Conservation (phyloP, 2,797 vertebrate genomes). For the Callimico goeldii region DNA sequence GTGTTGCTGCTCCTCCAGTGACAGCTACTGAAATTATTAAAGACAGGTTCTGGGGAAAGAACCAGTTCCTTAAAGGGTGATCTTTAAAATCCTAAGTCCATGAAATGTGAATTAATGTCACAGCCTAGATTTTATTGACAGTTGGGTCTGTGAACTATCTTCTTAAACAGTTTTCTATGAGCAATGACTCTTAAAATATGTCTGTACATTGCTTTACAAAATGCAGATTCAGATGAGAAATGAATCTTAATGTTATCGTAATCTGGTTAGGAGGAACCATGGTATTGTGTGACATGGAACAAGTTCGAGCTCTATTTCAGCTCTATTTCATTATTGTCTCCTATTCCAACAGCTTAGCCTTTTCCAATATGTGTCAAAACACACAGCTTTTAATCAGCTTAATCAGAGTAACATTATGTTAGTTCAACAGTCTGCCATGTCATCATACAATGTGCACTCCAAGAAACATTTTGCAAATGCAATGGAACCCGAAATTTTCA, state of each 20-base stretch:
- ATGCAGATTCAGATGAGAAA: background rate
- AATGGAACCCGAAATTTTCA: constrained; percentile 66
- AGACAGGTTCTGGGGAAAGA: background rate
- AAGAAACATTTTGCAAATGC: constrained; percentile 69
- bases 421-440: constrained; percentile 58
- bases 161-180: background rate
- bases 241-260: background rate
- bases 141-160: rapidly evolving
- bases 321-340: background rate
- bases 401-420: constrained; percentile 72
- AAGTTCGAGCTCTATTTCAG: rapidly evolving
- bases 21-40: rapidly evolving
- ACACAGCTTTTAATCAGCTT: constrained; percentile 75
- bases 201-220: background rate
- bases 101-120: background rate
- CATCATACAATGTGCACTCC: constrained; percentile 62
- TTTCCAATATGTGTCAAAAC: constrained; percentile 66
- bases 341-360: constrained; percentile 54
- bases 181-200: rapidly evolving
- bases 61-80: too few species aligned
- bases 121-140: background rate
- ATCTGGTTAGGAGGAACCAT: background rate
- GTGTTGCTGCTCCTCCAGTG: rapidly evolving
- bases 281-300: rapidly evolving
- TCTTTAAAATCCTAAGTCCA: background rate